Evolutionary conservation across 2,888 invertebrate species (phyloP), one percentile per base, ranked within the genome.

Genomic region (Enchytraeus crypticus): DNA sequence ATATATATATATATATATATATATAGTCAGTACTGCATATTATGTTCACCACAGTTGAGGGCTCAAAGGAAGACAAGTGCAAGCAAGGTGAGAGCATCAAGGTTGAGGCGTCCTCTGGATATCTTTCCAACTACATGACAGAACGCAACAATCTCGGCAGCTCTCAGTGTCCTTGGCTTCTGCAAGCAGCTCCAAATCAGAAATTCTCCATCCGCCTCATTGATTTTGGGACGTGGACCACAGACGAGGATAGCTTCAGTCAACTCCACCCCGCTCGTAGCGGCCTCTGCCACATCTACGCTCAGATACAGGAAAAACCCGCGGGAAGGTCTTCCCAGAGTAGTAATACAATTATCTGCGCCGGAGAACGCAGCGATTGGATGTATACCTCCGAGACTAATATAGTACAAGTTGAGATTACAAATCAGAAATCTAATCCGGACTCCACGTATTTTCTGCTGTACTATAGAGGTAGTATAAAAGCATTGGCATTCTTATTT

Each of bases 201-300:
- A 57, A 43, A 43, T 59, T 61, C 51, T 53, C 55, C 29, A 18
- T 61, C 32, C 57, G 53, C n/a, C 45, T 61, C 26, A 30, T 58
- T n/a, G 61, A 61, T 29, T 61, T 58, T 45, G 51, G 51, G 18
- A 32, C 58, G 32, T 32, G 32, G 34, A 32, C 53, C 32, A 5
- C 0, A 30, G 59, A 59, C n/a, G 59, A 53, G 26, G 57, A 34
- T 46, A 33, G 33, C 30, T 30, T 21, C 4, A 32, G 32, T 2
- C 53, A 33, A 51, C 56, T 56, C 8, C n/a, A n/a, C n/a, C 60
- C 64, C 4, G 59, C 45, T n/a, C 56, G 53, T n/a, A 59, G 59
- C 4, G 64, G 62, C 3, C 32, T 64, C 21, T 64, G 64, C 53
- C 61, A 61, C 21, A 64, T 64, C 53, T 62, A 62, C 30, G 64